phyloP scores from a whole-genome alignment of 2,888 invertebrate species.

The Cybosia mesomella region DNA sequence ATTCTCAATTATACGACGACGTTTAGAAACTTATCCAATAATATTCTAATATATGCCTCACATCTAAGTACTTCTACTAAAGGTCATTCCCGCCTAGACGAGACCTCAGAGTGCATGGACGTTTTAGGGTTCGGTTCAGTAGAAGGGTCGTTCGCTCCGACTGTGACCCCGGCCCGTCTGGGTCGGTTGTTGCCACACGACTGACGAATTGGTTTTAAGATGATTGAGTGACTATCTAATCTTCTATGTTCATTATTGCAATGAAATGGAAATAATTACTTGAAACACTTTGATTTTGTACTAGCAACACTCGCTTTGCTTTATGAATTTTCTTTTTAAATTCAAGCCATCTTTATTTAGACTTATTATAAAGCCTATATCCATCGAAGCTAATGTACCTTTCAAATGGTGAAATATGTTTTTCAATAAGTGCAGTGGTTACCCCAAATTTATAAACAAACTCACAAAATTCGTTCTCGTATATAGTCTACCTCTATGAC shows the following conservation, averaged over 20 bases:
- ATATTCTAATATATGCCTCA: not conserved
- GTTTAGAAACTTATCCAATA: not conserved
- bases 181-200: not conserved
- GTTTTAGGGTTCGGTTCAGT: not conserved
- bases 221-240: not conserved
- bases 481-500: no score
- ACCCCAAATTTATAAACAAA: no score
- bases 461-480: no score
- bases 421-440: no score
- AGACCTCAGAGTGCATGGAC: not conserved
- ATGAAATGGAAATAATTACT: not conserved
- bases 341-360: no score
- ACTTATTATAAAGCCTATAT: no score
- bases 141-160: constrained; percentile 5
- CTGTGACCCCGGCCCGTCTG: constrained; percentile 9
- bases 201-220: not conserved
- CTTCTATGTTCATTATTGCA: not conserved
- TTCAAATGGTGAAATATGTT: no score
- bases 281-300: no score
- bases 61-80: not conserved
- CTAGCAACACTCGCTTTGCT: no score
- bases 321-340: no score
- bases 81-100: constrained; percentile 9
- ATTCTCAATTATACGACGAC: no score
- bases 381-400: no score